phyloP scores from a whole-genome alignment of 2,797 vertebrate species.

The Strix occidentalis region DNA sequence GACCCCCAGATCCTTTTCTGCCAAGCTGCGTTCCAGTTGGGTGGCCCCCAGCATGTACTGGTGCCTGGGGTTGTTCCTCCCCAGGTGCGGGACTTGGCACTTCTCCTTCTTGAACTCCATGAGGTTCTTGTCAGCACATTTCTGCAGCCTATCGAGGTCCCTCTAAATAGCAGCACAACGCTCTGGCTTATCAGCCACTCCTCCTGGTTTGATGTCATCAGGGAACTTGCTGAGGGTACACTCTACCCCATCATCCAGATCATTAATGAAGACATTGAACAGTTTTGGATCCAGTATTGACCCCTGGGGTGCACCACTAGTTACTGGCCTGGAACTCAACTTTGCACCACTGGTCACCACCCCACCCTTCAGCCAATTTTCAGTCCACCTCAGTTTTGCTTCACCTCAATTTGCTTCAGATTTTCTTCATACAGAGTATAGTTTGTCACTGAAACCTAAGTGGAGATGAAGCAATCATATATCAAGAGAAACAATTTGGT shows the following conservation, averaged over 20 bases:
- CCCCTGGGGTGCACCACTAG: neutral
- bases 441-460: neutral
- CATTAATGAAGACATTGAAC: neutral
- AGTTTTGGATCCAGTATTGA: neutral
- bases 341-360: neutral
- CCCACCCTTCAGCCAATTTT: neutral
- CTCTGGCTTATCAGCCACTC: neutral
- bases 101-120: neutral
- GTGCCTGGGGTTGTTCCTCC: neutral
- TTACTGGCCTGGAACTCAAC: neutral
- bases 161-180: neutral
- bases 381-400: neutral
- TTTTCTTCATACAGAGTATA: neutral
- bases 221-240: neutral
- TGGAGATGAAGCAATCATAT: neutral
- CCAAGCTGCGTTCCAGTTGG: neutral
- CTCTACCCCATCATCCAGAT: neutral
- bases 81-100: neutral
- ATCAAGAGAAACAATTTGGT: neutral
- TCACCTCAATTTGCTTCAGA: neutral
- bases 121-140: neutral
- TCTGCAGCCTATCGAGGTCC: too few relatives aligned
- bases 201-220: too few relatives aligned
- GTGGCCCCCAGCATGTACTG: too few relatives aligned
- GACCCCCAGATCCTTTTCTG: neutral